These are phyloP conservation scores for Dipodomys merriami DNA, from an alignment of 2,113 vertebrate species.

Conservation along the genomic window DNA sequence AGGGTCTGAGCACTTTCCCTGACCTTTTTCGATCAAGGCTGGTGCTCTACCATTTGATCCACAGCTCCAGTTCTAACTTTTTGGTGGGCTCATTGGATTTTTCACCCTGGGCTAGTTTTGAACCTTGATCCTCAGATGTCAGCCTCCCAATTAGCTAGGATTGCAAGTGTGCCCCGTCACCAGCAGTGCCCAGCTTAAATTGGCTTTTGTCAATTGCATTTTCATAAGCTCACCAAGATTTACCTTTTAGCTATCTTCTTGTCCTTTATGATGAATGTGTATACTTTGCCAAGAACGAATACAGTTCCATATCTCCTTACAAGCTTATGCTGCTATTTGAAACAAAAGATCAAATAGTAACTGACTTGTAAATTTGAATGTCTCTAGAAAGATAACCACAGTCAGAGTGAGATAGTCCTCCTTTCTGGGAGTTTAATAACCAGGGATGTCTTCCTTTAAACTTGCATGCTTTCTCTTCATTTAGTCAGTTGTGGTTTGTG, in stretches of 20 bases:
- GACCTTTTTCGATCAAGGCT: no score
- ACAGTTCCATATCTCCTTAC: constrained; percentile 39
- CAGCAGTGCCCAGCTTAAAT: not conserved
- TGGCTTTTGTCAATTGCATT: constrained; percentile 4
- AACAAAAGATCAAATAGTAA: constrained; percentile 36
- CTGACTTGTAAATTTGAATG: constrained; percentile 35
- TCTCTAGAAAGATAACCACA: not conserved
- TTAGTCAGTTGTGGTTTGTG: constrained; percentile 8
- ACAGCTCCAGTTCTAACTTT: no score
- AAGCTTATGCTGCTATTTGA: constrained; percentile 50
- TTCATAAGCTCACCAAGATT: constrained; percentile 28
- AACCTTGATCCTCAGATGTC: no score
- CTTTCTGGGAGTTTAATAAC: constrained; percentile 29
- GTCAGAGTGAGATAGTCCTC: not conserved
- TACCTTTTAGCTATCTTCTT: constrained; percentile 1
- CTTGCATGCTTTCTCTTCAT: constrained; percentile 38
- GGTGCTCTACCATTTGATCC: no score
- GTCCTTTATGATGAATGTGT: constrained; percentile 18
- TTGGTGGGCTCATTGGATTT: no score
- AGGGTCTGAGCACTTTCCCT: no score
- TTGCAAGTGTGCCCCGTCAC: not conserved
- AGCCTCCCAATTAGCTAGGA: not conserved
- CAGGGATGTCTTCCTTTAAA: constrained; percentile 20
- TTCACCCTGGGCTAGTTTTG: no score
- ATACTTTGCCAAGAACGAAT: not conserved